Conservation (phyloP, 2,113 vertebrate species). For the Phaetusa simplex region DNA sequence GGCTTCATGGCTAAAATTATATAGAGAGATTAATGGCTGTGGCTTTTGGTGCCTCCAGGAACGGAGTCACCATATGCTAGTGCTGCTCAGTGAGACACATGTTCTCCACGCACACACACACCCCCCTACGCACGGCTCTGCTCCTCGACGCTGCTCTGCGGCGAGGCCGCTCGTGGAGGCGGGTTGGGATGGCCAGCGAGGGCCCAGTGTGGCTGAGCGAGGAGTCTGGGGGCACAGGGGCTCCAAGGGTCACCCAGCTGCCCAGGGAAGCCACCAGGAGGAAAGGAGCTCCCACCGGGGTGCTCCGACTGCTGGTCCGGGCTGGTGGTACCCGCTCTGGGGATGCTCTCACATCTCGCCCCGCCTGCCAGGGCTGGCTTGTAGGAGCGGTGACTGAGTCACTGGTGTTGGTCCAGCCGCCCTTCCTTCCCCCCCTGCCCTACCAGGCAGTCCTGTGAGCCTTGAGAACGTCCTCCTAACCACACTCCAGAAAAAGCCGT, state of each 20-base stretch:
- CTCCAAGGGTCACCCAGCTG: not conserved
- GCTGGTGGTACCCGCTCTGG: not conserved
- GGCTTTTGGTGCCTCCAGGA: slow-evolving; percentile 58
- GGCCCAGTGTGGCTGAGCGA: not conserved
- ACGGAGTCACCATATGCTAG: slow-evolving; percentile 32
- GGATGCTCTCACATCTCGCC: accelerated
- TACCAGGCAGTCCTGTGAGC: not conserved
- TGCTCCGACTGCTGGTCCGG: not conserved
- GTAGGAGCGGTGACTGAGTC: not conserved
- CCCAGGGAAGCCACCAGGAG: not conserved
- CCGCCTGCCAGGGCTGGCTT: not conserved
- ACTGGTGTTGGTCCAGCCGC: not conserved
- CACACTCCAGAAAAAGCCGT: not conserved
- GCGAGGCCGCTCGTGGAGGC: accelerated
- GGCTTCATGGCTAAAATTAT: slow-evolving; percentile 64
- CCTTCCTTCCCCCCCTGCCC: not conserved
- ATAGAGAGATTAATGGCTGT: slow-evolving; percentile 71
- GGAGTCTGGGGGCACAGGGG: accelerated
- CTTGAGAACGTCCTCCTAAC: not conserved
- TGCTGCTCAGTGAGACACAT: not conserved
- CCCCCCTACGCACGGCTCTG: accelerated
- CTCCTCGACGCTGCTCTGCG: not conserved
- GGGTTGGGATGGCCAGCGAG: accelerated
- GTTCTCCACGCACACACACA: not conserved
- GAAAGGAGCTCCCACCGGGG: not conserved